These are phyloP conservation scores for Psix sp. DNA, from an alignment of 1,140 invertebrate genomes.

Conservation along the genomic window DNA sequence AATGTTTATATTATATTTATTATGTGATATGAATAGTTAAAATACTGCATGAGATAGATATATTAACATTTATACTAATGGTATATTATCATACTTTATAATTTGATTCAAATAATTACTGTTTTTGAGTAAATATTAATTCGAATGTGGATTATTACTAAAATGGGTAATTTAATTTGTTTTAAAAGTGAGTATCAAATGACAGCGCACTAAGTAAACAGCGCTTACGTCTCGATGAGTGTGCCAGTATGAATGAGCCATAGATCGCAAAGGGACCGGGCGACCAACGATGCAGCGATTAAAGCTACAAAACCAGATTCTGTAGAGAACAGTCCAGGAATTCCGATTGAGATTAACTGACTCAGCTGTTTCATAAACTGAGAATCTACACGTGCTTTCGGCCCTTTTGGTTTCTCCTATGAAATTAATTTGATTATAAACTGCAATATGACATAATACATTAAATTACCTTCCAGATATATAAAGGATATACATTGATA, in stretches of 20 bases:
- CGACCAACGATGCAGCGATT: constrained; percentile 88
- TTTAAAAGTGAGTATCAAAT: constrained; percentile 30
- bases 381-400: constrained; percentile 91
- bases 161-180: constrained; percentile 21
- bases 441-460: too few relatives aligned
- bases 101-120: too few relatives aligned
- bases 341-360: constrained; percentile 87
- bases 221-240: constrained; percentile 89
- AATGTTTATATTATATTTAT: too few relatives aligned
- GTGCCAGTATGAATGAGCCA: constrained; percentile 98
- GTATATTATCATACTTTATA: too few relatives aligned
- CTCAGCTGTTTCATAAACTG: constrained; percentile 89
- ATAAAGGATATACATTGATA: too few relatives aligned
- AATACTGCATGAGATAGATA: too few relatives aligned
- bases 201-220: constrained; percentile 31
- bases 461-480: too few relatives aligned
- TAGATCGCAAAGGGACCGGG: constrained; percentile 95
- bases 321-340: constrained; percentile 85
- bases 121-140: too few relatives aligned
- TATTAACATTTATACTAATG: too few relatives aligned
- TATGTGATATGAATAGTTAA: too few relatives aligned
- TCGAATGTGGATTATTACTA: too few relatives aligned
- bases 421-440: constrained; percentile 4
- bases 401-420: constrained; percentile 80
- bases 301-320: constrained; percentile 89